A percentile compares a stretch with the other conserved stretches of the same genome.
These are phyloP conservation scores for Choloepus hoffmanni DNA, from an alignment of 2,113 vertebrate species.

Conservation along the genomic window DNA sequence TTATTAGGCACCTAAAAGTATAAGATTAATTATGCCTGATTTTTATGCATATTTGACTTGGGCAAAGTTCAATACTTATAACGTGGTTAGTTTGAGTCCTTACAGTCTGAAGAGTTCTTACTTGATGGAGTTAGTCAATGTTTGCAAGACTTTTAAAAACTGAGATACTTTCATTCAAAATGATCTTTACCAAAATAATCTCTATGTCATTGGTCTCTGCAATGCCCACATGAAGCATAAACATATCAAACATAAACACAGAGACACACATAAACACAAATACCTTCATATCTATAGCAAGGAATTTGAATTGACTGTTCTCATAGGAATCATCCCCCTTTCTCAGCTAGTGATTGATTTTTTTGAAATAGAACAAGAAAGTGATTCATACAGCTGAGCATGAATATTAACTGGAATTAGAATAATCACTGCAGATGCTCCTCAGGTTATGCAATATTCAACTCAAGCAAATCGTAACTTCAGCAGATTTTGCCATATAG, in stretches of 20 bases:
- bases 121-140: background rate
- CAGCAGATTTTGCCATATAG: background rate
- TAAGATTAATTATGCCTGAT: background rate
- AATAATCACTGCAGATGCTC: background rate
- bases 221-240: background rate
- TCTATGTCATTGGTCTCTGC: background rate
- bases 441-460: background rate
- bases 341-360: background rate
- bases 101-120: background rate
- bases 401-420: background rate
- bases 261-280: background rate
- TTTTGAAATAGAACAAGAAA: background rate
- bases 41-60: background rate
- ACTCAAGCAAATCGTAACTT: background rate
- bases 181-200: background rate
- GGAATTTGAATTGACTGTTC: background rate
- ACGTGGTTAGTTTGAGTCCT: conserved; percentile 2
- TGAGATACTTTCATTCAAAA: background rate
- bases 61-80: conserved; percentile 1
- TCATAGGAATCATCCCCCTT: background rate
- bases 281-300: conserved; percentile 9
- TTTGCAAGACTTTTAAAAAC: background rate
- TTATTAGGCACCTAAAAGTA: background rate
- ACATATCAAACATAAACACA: background rate
- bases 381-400: background rate